Evolutionary conservation across 2,113 vertebrate species (phyloP).

Genomic region (Phycodurus eques): DNA sequence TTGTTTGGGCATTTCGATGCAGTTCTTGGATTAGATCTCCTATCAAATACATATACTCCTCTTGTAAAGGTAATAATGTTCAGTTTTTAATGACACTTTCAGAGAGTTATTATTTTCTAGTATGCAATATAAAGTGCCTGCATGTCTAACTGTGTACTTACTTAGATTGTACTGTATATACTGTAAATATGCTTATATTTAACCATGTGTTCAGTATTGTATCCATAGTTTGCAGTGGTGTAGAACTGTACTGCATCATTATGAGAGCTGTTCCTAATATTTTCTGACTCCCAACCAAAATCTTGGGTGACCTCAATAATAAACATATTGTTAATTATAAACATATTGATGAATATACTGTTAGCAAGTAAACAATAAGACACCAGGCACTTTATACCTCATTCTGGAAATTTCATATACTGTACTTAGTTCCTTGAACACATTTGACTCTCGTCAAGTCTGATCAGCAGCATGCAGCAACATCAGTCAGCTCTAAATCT

Average conservation of each 20-base stretch:
- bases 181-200: not conserved
- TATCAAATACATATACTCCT: no score
- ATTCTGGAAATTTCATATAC: not conserved
- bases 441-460: slow-evolving; percentile 22
- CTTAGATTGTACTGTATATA: not conserved
- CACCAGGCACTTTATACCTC: not conserved
- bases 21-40: no score
- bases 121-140: not conserved
- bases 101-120: not conserved
- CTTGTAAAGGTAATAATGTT: no score
- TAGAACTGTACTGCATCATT: not conserved
- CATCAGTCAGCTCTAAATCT: slow-evolving; percentile 42
- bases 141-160: not conserved
- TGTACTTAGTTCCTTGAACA: not conserved
- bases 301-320: not conserved
- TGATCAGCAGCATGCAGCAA: slow-evolving; percentile 43
- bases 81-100: no score
- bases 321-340: not conserved
- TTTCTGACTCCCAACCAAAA: not conserved
- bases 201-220: not conserved
- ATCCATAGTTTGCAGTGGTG: not conserved
- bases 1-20: no score
- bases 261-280: not conserved
- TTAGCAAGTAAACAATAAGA: not conserved
- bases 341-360: not conserved